phyloP scores from a whole-genome alignment of 2,113 vertebrate genomes.

The Melanerpes aurifrons region DNA sequence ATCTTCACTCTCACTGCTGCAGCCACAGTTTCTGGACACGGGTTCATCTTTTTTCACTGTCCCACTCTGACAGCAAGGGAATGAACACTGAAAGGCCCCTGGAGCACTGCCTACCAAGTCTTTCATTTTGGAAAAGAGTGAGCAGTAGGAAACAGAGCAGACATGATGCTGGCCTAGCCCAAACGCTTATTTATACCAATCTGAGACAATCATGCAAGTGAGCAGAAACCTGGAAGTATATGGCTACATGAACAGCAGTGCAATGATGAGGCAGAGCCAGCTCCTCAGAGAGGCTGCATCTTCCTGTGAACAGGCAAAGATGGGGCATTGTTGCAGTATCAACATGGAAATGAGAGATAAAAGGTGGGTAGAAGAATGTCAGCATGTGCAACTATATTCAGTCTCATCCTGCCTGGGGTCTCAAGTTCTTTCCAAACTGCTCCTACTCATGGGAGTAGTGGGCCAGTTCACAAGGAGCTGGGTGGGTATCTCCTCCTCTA shows the following conservation, averaged over 20 bases:
- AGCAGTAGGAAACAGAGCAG: background rate
- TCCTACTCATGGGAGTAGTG: background rate
- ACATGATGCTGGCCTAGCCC: background rate
- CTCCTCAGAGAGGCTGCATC: background rate
- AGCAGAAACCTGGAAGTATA: background rate
- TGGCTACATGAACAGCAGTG: background rate
- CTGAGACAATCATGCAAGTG: fast-evolving
- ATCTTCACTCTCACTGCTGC: background rate
- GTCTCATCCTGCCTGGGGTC: background rate
- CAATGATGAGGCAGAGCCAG: background rate
- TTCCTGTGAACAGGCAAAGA: background rate
- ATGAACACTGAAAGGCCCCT: background rate
- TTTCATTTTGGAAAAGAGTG: background rate
- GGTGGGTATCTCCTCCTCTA: background rate
- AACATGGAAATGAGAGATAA: background rate
- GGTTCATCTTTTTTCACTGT: background rate
- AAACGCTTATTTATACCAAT: background rate
- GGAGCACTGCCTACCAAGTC: background rate
- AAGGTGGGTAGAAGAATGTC: background rate
- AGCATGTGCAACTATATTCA: background rate
- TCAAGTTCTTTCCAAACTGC: background rate
- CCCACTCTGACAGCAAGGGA: background rate
- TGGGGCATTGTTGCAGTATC: background rate
- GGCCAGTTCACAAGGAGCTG: background rate
- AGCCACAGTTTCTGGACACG: background rate